Evolutionary conservation across 2,797 vertebrate species (phyloP).

Genomic region (Pelodytes ibericus): DNA sequence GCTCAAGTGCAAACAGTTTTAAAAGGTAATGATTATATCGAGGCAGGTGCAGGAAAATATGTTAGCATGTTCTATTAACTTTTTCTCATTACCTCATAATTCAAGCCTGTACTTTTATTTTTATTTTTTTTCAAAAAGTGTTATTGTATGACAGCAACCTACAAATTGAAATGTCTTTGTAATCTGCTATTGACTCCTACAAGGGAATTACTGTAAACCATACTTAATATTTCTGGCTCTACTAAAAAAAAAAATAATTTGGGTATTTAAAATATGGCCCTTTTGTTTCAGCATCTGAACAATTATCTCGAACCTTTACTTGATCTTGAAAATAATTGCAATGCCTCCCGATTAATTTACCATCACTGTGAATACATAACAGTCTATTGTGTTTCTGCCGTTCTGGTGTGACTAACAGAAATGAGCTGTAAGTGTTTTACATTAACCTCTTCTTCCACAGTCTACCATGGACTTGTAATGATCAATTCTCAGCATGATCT

Average conservation of each 20-base stretch:
- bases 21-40: too few relatives aligned
- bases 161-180: background rate
- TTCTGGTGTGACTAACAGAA: too few relatives aligned
- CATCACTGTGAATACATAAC: background rate
- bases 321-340: background rate
- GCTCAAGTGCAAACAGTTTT: too few relatives aligned
- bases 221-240: too few relatives aligned
- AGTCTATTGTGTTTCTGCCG: background rate
- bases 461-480: background rate
- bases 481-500: background rate
- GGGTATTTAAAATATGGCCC: background rate
- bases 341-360: background rate
- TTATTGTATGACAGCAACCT: background rate
- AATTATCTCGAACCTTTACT: background rate
- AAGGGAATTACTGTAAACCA: too few relatives aligned
- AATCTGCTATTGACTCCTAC: too few relatives aligned
- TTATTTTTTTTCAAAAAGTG: background rate
- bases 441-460: background rate
- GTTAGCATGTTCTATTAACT: too few relatives aligned
- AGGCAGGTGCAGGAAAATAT: too few relatives aligned
- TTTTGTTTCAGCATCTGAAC: background rate
- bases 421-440: background rate
- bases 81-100: too few relatives aligned
- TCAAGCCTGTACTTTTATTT: background rate
- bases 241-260: background rate